A percentile compares a stretch with the other conserved stretches of the same genome.
Evolutionary conservation across 2,888 invertebrate genomes (phyloP).

Genomic region (Torymus aiolomorphi): DNA sequence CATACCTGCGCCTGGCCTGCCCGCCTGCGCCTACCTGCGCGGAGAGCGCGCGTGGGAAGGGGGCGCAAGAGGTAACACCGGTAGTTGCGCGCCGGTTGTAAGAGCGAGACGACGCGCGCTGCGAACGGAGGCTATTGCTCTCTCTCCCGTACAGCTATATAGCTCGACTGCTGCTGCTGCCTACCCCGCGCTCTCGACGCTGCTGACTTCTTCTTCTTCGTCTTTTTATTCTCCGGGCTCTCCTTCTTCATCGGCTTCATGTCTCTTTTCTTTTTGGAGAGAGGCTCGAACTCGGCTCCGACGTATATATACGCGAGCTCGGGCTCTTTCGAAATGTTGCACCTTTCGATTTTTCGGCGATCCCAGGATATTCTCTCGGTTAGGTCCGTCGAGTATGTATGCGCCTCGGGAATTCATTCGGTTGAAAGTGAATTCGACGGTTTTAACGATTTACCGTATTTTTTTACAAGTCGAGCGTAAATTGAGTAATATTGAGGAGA

Average conservation of each 20-base stretch:
- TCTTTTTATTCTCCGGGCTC: background rate
- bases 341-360: no score
- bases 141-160: constrained; percentile 4
- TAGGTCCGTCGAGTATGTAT: background rate
- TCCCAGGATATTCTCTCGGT: no score
- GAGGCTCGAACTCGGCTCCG: no score
- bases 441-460: no score
- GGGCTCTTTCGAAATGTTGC: no score
- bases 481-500: no score
- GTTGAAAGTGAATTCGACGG: no score
- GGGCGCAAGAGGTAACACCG: constrained; percentile 52
- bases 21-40: constrained; percentile 15
- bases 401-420: no score
- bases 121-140: constrained; percentile 53
- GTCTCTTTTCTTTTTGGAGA: constrained; percentile 7
- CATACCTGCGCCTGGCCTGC: constrained; percentile 42
- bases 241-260: constrained; percentile 1
- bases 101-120: constrained; percentile 49
- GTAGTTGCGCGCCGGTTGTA: constrained; percentile 54
- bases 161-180: background rate
- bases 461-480: no score
- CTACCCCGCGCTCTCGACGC: background rate
- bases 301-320: no score
- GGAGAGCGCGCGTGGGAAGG: constrained; percentile 39
- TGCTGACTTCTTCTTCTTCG: background rate